Base-by-base conservation (phyloP, 2,797 vertebrate genomes). In the Novumbra hubbsi region DNA sequence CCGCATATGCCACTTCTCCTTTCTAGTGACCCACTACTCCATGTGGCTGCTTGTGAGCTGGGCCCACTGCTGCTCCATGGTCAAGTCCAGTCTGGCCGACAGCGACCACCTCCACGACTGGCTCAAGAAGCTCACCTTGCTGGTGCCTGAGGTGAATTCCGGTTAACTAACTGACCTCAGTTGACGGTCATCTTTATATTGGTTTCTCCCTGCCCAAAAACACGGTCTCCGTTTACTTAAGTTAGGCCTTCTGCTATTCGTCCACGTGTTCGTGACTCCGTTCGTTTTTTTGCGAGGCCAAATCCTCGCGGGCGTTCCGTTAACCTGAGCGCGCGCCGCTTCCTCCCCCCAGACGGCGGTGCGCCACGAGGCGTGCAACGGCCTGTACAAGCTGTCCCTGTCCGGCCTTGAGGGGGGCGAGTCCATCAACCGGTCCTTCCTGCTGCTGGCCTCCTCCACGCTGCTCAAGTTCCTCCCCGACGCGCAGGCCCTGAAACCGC, bases 11-110 rank as follows among this genome's bases (percentile, higher is more conserved):
- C n/a, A n/a, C n/a, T n/a, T n/a, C n/a, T 28, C 19, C 21, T 83
- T 15, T 48, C 17, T 82, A 98, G 97, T 98, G 88, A 98, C 97
- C 28, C 98, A 99, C 92, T 99, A 99, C 90, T 98, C 98, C 77
- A 98, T 98, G 97, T 99, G 98, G 98, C 94, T 99, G 55, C 86
- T 99, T 91, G 98, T 99, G 86, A 99, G 98, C 80, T 99, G 98
- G 98, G 96, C 98, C 73, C 97, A 98, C 90, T 99, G 97, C 91
- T 98, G 96, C 74, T 98, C 97, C 73, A 85, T 93, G 14, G 98
- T 99, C 32, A 99, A 99, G 89, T 99, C 97, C 89, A 98, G 97
- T 73, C 93, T 99, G 89, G 97, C 98, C 0, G 98, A 99, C 89
- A 98, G 96, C 32, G 97, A 99, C 76, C 94, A 98, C 85, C 93